A percentile compares a stretch with the other conserved stretches of the same genome.
Conservation (phyloP, 2,888 invertebrate species). For the Apoda limacodes region DNA sequence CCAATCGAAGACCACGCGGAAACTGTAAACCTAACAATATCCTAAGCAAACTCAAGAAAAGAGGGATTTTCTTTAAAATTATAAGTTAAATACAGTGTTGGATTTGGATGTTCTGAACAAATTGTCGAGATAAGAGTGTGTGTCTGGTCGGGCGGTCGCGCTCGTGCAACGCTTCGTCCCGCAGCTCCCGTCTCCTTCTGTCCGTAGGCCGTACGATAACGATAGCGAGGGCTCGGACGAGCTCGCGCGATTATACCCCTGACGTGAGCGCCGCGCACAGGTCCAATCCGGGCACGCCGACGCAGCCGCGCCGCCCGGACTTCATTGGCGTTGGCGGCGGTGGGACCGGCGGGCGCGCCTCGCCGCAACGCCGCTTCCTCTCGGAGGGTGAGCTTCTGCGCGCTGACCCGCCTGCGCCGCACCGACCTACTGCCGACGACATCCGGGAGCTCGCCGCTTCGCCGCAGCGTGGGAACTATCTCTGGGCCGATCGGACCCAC, state of each 20-base stretch:
- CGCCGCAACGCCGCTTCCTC: conserved; percentile 82
- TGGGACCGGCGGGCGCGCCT: conserved; percentile 46
- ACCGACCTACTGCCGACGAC: no score
- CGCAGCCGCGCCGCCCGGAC: conserved; percentile 88
- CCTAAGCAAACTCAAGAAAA: no score
- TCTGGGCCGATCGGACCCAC: conserved; percentile 62
- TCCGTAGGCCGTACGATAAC: conserved; percentile 69
- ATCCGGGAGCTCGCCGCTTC: conserved; percentile 90
- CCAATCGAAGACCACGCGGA: no score
- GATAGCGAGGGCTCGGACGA: conserved; percentile 67
- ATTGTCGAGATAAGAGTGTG: conserved; percentile 5
- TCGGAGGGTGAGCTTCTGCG: conserved; percentile 86
- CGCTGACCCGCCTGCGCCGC: conserved; percentile 78
- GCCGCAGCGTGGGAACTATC: conserved; percentile 76
- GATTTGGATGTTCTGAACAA: conserved; percentile 16
- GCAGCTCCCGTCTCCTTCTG: conserved; percentile 68
- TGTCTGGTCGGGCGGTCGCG: conserved; percentile 32
- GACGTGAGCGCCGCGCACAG: conserved; percentile 72
- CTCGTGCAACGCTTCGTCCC: conserved; percentile 63
- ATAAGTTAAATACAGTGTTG: no score
- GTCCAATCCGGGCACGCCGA: conserved; percentile 93
- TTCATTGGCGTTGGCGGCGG: conserved; percentile 77
- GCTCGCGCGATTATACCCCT: conserved; percentile 68
- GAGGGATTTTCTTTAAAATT: no score
- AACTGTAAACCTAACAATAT: no score